Conservation (phyloP, 2,888 invertebrate genomes). For the Nemapogon koenigi region DNA sequence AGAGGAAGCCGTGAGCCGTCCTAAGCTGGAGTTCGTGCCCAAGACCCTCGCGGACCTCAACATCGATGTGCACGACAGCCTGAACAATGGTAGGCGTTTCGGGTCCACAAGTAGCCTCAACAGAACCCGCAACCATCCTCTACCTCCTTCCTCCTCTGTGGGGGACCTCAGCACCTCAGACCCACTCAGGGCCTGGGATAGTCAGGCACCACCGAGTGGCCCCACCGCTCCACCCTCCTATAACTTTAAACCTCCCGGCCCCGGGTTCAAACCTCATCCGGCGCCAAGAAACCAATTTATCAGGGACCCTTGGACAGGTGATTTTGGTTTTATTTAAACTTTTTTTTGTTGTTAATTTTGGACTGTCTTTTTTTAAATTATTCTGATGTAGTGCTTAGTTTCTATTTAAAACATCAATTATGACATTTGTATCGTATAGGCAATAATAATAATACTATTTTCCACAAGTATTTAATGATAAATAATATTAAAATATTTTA, state of each 20-base stretch:
- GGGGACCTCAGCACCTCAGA: constrained; percentile 27
- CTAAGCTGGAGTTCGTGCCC: constrained; percentile 89
- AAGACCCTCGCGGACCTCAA: constrained; percentile 88
- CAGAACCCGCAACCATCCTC: constrained; percentile 27
- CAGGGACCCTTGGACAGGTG: constrained; percentile 69
- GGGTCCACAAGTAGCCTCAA: constrained; percentile 57
- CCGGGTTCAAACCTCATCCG: constrained; percentile 40
- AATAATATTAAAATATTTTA: no score
- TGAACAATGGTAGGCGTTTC: constrained; percentile 70
- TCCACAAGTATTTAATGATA: no score
- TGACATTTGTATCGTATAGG: no score
- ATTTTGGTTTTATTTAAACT: constrained; percentile 60
- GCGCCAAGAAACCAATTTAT: constrained; percentile 47
- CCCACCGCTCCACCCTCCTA: constrained; percentile 10
- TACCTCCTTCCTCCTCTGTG: constrained; percentile 25
- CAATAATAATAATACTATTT: no score
- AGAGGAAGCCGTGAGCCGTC: constrained; percentile 88
- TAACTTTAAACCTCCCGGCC: constrained; percentile 13
- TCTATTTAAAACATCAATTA: no score
- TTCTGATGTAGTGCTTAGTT: no score
- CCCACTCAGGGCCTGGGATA: constrained; percentile 49
- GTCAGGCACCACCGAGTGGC: constrained; percentile 22
- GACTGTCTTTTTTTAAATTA: constrained; percentile 19
- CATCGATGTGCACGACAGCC: constrained; percentile 79
- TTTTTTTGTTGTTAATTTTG: constrained; percentile 22